These are phyloP conservation scores for Macquaria ambigua DNA, from an alignment of 2,113 vertebrate genomes.

Conservation along the genomic window DNA sequence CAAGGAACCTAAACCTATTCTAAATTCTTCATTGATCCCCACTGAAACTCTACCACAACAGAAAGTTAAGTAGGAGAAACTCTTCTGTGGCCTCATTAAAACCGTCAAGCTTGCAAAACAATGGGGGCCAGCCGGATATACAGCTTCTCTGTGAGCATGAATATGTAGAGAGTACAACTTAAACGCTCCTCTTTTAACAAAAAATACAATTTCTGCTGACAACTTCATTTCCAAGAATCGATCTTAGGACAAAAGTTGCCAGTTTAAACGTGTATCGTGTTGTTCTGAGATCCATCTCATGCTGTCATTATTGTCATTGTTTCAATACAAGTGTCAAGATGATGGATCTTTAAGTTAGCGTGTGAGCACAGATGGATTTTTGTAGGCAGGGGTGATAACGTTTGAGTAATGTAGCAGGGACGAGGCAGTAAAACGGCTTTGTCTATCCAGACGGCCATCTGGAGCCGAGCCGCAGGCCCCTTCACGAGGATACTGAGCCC, in stretches of 20 bases:
- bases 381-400: conserved; percentile 72
- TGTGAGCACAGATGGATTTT: conserved; percentile 77
- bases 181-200: conserved; percentile 28
- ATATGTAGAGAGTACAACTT: conserved; percentile 46
- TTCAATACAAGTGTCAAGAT: conserved; percentile 74
- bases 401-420: conserved; percentile 75
- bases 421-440: conserved; percentile 66
- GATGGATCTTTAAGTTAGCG: conserved; percentile 75
- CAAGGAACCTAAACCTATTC: conserved; percentile 58
- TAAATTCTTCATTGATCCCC: conserved; percentile 78
- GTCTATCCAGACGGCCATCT: conserved; percentile 69
- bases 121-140: conserved; percentile 39
- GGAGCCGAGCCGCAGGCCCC: conserved; percentile 53
- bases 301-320: conserved; percentile 76
- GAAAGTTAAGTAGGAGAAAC: conserved; percentile 72
- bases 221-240: conserved; percentile 70
- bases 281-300: conserved; percentile 66
- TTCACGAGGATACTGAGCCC: conserved; percentile 37
- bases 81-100: conserved; percentile 78
- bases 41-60: conserved; percentile 62
- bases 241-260: conserved; percentile 70
- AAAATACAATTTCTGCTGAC: conserved; percentile 60
- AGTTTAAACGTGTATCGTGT: conserved; percentile 47
- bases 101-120: conserved; percentile 63
- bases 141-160: conserved; percentile 34